Conservation (phyloP, 2,888 invertebrate genomes). For the Heliconius charithonia region DNA sequence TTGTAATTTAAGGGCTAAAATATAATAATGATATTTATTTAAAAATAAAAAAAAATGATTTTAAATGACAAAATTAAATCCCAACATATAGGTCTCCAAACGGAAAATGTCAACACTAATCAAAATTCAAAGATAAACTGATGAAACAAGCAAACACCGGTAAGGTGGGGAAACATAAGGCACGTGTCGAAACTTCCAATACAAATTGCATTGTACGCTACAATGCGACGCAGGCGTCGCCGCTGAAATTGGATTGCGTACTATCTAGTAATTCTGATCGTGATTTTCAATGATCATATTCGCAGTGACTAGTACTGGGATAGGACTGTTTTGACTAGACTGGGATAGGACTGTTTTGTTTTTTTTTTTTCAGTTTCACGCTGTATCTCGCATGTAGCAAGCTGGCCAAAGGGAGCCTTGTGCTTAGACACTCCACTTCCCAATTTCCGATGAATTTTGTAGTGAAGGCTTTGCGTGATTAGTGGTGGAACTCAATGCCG, state of each 20-base stretch:
- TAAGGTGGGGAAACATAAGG: constrained; percentile 54
- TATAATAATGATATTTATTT: no score
- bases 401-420: no score
- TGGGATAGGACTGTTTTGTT: not conserved
- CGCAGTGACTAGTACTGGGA: not conserved
- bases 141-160: constrained; percentile 30
- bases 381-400: no score
- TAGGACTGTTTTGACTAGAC: not conserved
- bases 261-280: constrained; percentile 73
- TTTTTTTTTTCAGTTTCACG: not conserved
- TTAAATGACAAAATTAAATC: not conserved
- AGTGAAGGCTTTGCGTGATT: no score
- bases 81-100: not conserved
- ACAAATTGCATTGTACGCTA: constrained; percentile 70
- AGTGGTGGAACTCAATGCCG: no score
- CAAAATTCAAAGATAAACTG: constrained; percentile 27
- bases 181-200: constrained; percentile 69
- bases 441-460: no score
- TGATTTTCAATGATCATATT: constrained; percentile 70
- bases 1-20: no score
- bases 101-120: constrained; percentile 12
- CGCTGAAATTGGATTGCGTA: constrained; percentile 75
- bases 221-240: constrained; percentile 56
- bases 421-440: no score
- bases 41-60: no score